A percentile compares a stretch with the other conserved stretches of the same genome.
Conservation (phyloP, 2,113 vertebrate species). For the Fukomys damarensis region DNA sequence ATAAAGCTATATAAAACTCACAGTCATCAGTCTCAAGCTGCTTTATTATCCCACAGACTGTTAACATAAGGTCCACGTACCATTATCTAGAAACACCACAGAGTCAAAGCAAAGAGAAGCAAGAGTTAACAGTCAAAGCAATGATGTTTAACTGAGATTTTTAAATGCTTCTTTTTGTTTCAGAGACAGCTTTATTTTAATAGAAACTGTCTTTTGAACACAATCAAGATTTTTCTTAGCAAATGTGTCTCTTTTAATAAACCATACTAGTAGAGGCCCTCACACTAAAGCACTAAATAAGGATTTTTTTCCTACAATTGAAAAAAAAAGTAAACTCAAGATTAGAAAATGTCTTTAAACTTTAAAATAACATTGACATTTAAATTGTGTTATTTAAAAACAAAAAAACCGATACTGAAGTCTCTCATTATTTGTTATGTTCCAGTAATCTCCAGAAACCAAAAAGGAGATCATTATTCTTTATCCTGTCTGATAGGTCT, state of each 20-base stretch:
- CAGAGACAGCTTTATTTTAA: conserved; percentile 59
- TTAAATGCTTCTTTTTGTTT: conserved; percentile 15
- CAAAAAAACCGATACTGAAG: background rate
- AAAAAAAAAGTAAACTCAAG: conserved; percentile 35
- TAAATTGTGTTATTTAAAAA: background rate
- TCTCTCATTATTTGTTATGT: background rate
- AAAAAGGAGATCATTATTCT: background rate
- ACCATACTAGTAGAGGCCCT: background rate
- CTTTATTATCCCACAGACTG: background rate
- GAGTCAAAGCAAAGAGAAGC: conserved; percentile 14
- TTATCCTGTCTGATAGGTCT: background rate
- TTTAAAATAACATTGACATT: conserved; percentile 36
- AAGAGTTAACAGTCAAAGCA: conserved; percentile 7
- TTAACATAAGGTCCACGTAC: background rate
- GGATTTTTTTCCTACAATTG: background rate
- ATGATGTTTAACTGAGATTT: background rate
- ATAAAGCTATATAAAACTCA: conserved; percentile 47
- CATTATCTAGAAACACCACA: background rate
- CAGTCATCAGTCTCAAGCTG: conserved; percentile 19
- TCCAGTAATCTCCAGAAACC: background rate
- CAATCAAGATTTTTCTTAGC: conserved; percentile 51
- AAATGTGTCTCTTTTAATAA: conserved; percentile 43
- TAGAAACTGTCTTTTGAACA: conserved; percentile 41
- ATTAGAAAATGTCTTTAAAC: conserved; percentile 33
- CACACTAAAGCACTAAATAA: background rate